Percentiles rank a stretch among this genome's conserved stretches.
phyloP scores from a whole-genome alignment of 2,113 vertebrate genomes.

The Halcyon malimbica region DNA sequence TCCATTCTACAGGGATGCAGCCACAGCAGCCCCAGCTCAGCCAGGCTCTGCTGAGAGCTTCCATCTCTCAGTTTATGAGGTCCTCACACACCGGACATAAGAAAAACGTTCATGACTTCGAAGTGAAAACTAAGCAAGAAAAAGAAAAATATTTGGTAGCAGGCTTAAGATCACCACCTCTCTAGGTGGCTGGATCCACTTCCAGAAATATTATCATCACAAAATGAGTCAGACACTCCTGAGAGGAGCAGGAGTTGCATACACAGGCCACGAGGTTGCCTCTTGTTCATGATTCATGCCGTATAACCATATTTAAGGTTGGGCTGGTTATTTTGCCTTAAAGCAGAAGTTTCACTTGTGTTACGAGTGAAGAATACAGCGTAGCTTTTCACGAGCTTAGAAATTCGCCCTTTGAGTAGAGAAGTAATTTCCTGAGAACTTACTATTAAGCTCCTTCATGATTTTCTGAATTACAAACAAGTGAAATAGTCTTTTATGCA shows the following conservation, averaged over 20 bases:
- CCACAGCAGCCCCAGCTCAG: background rate
- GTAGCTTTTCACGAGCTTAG: no score
- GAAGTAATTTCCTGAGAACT: background rate
- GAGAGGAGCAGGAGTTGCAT: background rate
- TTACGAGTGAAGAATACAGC: background rate
- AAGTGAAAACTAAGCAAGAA: background rate
- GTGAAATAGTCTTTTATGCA: background rate
- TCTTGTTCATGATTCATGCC: background rate
- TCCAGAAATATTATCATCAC: background rate
- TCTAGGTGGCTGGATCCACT: background rate
- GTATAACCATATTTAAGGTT: background rate
- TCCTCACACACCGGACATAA: fast-evolving
- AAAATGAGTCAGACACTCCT: background rate
- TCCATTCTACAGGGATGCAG: background rate
- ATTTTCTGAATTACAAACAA: background rate
- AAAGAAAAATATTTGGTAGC: background rate
- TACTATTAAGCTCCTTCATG: background rate
- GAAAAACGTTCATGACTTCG: background rate
- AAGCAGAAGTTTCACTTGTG: background rate
- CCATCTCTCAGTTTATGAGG: background rate
- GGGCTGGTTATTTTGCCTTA: background rate
- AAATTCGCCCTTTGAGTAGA: background rate
- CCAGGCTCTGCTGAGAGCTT: background rate
- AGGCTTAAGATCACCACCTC: background rate
- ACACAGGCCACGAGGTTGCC: no score